Evolutionary conservation across 2,888 invertebrate species (phyloP).

Genomic region (Cephus sareptanus): DNA sequence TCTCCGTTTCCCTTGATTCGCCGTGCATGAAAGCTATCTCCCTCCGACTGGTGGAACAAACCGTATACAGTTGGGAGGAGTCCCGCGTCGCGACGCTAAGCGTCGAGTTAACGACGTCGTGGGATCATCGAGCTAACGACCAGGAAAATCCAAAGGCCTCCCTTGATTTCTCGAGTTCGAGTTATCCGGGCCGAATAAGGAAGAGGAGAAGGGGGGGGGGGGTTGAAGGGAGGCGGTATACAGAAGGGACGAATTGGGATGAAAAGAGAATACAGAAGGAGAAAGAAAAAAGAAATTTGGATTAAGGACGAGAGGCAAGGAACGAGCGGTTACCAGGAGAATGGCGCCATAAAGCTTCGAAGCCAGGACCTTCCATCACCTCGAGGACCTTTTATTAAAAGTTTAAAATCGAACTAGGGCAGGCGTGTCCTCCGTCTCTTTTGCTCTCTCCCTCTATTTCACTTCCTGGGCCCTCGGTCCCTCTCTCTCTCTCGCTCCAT

Average conservation of each 20-base stretch:
- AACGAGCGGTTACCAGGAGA: no score
- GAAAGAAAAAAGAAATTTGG: no score
- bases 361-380: constrained; percentile 18
- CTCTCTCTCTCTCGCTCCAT: neutral
- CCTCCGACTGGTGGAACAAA: neutral
- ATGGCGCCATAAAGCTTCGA: constrained; percentile 10
- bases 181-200: no score
- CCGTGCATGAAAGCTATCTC: neutral
- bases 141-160: constrained; percentile 14
- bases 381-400: constrained; percentile 25
- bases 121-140: constrained; percentile 11
- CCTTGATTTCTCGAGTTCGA: constrained; percentile 7
- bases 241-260: no score
- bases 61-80: no score
- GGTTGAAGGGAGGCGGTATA: no score
- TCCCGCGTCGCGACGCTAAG: no score
- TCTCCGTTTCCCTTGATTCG: neutral
- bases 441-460: neutral
- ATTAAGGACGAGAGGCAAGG: no score
- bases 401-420: constrained; percentile 32
- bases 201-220: no score
- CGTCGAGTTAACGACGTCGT: neutral
- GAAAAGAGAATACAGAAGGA: no score
- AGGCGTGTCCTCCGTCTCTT: neutral
- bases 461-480: neutral